Conservation (phyloP, 2,888 invertebrate genomes). For the Cephus runcator region DNA sequence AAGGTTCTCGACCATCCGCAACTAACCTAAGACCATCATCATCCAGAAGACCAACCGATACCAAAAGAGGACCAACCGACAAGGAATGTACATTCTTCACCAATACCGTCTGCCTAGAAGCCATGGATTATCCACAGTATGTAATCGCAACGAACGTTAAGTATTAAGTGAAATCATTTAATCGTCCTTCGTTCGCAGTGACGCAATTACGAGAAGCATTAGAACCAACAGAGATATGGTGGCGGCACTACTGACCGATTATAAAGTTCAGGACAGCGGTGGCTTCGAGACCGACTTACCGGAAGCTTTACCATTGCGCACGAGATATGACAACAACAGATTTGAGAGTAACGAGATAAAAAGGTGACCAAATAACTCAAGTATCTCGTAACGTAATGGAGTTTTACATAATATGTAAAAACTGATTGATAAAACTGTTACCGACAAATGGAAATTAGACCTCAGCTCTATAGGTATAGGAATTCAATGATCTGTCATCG, state of each 20-base stretch:
- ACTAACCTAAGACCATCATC: slow-evolving; percentile 37
- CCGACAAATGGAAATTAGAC: not conserved
- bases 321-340: slow-evolving; percentile 42
- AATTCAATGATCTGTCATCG: not conserved
- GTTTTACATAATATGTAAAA: not conserved
- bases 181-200: slow-evolving; percentile 63
- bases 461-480: not conserved
- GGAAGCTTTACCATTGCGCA: slow-evolving; percentile 49
- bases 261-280: slow-evolving; percentile 69
- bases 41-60: slow-evolving; percentile 47
- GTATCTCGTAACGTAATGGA: not conserved
- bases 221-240: slow-evolving; percentile 77
- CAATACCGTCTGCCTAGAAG: slow-evolving; percentile 77
- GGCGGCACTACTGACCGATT: slow-evolving; percentile 77
- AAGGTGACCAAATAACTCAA: slow-evolving; percentile 43
- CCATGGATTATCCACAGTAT: slow-evolving; percentile 83
- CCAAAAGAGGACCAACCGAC: slow-evolving; percentile 55
- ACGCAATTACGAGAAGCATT: slow-evolving; percentile 76
- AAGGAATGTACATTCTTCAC: slow-evolving; percentile 76
- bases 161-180: not conserved
- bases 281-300: slow-evolving; percentile 71
- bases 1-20: slow-evolving; percentile 54
- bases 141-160: slow-evolving; percentile 47
- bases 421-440: not conserved
- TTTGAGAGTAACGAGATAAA: slow-evolving; percentile 59